Percentiles rank a stretch among this genome's conserved stretches.
Evolutionary conservation across 2,888 invertebrate genomes (phyloP).

Genomic region (Meganola albula): DNA sequence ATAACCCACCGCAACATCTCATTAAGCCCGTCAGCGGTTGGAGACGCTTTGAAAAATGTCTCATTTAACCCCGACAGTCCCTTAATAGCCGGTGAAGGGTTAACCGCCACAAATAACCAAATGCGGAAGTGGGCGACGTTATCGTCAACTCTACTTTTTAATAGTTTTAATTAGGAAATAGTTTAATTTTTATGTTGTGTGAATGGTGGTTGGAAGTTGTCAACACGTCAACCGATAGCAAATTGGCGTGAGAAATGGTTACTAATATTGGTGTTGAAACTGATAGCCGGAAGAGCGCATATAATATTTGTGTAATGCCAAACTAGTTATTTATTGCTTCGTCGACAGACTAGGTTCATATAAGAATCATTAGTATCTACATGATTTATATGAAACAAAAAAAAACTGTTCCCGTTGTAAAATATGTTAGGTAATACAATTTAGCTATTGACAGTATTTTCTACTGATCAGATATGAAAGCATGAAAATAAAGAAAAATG

Average conservation of each 20-base stretch:
- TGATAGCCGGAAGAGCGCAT: constrained; percentile 30
- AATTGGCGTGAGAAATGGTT: constrained; percentile 66
- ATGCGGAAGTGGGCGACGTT: constrained; percentile 67
- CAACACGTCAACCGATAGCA: constrained; percentile 46
- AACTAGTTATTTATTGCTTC: too few relatives aligned
- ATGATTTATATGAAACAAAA: too few relatives aligned
- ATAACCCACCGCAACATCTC: constrained; percentile 72
- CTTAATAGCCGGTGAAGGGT: constrained; percentile 73
- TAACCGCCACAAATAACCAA: constrained; percentile 70
- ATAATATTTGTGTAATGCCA: too few relatives aligned
- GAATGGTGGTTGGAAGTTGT: constrained; percentile 39
- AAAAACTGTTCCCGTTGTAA: too few relatives aligned
- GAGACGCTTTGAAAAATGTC: constrained; percentile 71
- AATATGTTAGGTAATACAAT: too few relatives aligned
- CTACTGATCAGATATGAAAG: too few relatives aligned
- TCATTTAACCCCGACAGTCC: constrained; percentile 72
- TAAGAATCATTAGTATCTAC: too few relatives aligned
- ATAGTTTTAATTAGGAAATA: constrained; percentile 77
- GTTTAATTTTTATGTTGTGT: constrained; percentile 67
- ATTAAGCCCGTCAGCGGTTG: constrained; percentile 68
- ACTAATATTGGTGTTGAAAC: constrained; percentile 35
- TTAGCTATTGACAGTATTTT: too few relatives aligned
- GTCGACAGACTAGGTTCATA: too few relatives aligned
- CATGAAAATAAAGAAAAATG: too few relatives aligned
- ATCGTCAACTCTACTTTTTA: constrained; percentile 58